Conservation (phyloP, 2,113 vertebrate species). For the Myotis davidii region DNA sequence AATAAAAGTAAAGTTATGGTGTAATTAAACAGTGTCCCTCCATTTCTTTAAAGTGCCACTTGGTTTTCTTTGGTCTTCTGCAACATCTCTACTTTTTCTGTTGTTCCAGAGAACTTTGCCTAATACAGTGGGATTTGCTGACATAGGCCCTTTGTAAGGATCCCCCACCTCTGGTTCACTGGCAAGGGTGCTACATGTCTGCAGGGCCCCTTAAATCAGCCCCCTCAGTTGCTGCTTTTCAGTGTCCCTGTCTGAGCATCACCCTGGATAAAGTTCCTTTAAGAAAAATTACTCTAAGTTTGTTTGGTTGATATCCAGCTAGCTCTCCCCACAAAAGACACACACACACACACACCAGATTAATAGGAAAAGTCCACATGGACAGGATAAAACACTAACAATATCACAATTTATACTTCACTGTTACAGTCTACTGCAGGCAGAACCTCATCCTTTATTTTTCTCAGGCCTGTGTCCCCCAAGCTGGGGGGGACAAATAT, state of each 20-base stretch:
- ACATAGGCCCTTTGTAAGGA: neutral
- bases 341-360: neutral
- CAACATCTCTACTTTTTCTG: neutral
- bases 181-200: neutral
- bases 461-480: neutral
- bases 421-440: neutral
- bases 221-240: neutral
- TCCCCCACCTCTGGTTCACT: no score
- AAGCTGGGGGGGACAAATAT: neutral
- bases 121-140: neutral
- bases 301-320: neutral
- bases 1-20: neutral
- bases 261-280: neutral
- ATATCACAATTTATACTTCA: neutral
- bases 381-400: neutral
- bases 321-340: neutral
- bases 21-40: no score
- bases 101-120: neutral
- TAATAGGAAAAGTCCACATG: neutral
- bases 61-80: no score
- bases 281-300: neutral
- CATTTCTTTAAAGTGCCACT: no score
- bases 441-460: neutral
- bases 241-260: neutral
- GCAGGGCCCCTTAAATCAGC: neutral